phyloP scores from a whole-genome alignment of 2,797 vertebrate genomes.

The Emydoidea blandingii region DNA sequence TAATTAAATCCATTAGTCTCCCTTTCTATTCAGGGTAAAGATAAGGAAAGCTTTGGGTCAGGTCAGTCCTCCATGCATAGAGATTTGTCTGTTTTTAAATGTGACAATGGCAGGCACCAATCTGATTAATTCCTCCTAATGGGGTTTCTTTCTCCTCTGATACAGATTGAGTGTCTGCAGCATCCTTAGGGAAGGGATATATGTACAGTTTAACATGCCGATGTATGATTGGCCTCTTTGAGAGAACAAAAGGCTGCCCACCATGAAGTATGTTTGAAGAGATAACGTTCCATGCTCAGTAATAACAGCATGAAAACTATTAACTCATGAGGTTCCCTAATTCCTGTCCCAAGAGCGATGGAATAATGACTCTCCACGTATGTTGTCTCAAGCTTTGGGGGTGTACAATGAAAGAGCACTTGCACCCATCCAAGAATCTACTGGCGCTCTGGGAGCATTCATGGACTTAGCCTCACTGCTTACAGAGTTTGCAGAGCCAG shows the following conservation, averaged over 20 bases:
- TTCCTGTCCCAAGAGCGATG: neutral
- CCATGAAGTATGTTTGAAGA: neutral
- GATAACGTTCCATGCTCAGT: neutral
- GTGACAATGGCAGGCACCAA: neutral
- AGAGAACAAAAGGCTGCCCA: neutral
- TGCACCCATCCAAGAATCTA: neutral
- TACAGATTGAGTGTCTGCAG: neutral
- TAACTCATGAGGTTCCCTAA: neutral
- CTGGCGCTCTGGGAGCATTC: neutral
- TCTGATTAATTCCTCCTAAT: neutral
- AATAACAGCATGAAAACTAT: neutral
- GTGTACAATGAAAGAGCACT: neutral
- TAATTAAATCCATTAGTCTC: neutral
- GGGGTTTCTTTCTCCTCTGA: neutral
- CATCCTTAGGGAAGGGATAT: neutral
- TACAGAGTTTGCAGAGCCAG: neutral
- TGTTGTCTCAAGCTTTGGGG: neutral
- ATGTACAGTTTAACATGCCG: neutral
- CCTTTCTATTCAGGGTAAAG: neutral
- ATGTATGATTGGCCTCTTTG: neutral
- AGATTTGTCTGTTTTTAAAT: neutral
- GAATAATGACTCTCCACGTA: neutral
- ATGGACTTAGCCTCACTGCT: neutral
- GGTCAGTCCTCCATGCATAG: neutral
- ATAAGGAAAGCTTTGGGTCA: neutral